Base-by-base conservation (phyloP, 2,888 invertebrate species). In the Xylocampa areola region DNA sequence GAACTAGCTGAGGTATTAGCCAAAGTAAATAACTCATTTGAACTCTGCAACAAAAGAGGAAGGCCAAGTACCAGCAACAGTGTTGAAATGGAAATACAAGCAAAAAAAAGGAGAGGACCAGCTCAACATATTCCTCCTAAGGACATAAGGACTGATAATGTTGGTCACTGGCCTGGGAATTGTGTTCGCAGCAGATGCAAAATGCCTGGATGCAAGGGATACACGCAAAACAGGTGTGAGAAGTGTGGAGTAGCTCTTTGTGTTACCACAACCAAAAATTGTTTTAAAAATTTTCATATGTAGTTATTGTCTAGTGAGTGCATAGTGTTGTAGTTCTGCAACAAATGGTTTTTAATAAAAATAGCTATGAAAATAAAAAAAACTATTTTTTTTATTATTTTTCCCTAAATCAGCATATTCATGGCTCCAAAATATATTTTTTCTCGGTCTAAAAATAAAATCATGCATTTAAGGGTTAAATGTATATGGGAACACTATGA, bases 1-100 rank as follows among this genome's bases (percentile, higher is more conserved):
- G 79, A 77, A 73, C 75, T 80, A 71, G 79, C 78, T 68, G 75
- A 78, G 73, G 73, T 77, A 37, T 65, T 79, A 75, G 75, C 76
- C 63, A 77, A 77, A 39, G 53, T 75, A 53, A 74, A 73, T 71
- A 65, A 78, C 36, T 27, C 73, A 75, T 58, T 47, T 73, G 76
- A 59, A 76, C 73, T 77, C 73, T 78, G 77, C 7, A 75, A 73
- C 67, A 79, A 77, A 76, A 35, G 76, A 75, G 78, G 76, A 75
- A 74, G 73, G 58, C 80, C 76, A 33, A 70, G 77, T 50, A 76
- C 72, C 76, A 77, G 73, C 35, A 77, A 68, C 73, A 73, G 68
- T 41, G 60, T 76, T 73, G 76, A 78, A 77, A 69, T 68, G 67
- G 76, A 66, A 73, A 62, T 76, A 53, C 75, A 75, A 76, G 74